Conservation (phyloP, 1,140 invertebrate species). For the Drosophila lacteicornis region DNA sequence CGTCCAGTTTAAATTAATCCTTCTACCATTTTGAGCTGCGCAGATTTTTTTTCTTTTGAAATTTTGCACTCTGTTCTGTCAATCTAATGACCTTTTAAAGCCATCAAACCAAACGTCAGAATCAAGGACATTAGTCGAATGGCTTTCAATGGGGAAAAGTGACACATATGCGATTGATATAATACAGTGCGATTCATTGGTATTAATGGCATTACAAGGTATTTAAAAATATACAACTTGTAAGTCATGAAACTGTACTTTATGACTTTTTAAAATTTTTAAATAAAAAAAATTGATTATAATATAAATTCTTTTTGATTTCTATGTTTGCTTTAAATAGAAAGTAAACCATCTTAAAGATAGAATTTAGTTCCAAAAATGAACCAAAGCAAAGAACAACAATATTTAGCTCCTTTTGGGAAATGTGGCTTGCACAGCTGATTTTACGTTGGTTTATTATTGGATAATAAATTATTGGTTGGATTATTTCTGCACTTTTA, state of each 20-base stretch:
- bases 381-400: not conserved
- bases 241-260: no score
- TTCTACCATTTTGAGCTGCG: not conserved
- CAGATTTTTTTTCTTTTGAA: not conserved
- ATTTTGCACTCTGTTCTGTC: not conserved
- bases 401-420: not conserved
- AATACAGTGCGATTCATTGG: conserved; percentile 5
- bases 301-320: no score
- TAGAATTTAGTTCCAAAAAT: not conserved
- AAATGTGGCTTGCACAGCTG: not conserved
- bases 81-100: conserved; percentile 28
- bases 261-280: no score
- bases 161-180: conserved; percentile 8
- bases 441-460: conserved; percentile 1
- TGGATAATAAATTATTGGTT: no score
- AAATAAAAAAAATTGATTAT: not conserved
- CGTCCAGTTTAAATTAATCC: not conserved
- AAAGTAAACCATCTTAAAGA: no score
- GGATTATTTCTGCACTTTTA: not conserved
- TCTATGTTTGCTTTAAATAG: no score
- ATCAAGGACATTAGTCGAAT: conserved; percentile 15
- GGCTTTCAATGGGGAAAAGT: conserved; percentile 9
- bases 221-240: not conserved
- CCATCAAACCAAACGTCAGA: conserved; percentile 23
- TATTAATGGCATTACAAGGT: not conserved